Base-by-base conservation (phyloP, 2,888 invertebrate genomes). In the Oeneis ivallda region DNA sequence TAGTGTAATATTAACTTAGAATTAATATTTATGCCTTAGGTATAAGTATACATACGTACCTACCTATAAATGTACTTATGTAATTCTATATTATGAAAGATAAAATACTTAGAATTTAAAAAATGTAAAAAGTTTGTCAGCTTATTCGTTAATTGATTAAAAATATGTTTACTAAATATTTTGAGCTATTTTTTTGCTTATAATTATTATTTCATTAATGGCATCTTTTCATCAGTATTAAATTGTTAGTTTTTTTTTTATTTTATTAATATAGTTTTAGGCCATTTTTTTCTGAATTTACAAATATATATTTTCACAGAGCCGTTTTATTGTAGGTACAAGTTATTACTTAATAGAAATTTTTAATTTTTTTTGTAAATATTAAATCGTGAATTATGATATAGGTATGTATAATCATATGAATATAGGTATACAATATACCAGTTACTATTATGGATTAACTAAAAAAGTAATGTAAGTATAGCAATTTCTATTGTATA, bases 161-260 rank as follows among this genome's bases (percentile, higher is more conserved):
- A 7, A 34, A 32, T 32, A 41, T 47, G 2, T 5, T 47, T 45
- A 45, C 17, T 34, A 37, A 37, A 26, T 26, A 2, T 26, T 26
- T 26, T 26, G 26, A 5, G 26, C 26, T 26, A 26, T 26, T 26
- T 26, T 26, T 2, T 26, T 26, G 2, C 26, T 5, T 37, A 37
- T 37, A 37, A 37, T 37, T 37, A 37, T 37, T 37, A 43, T 11
- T 49, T 26, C 62, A 37, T 19, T 11, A 50, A 62, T 59, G 72
- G 68, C 76, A 74, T 77, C 75, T 75, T 75, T 53, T 59, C 67
- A 17, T 67, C 76, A 77, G 77, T 77, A 77, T 77, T 77, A 77
- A 66, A 52, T 32, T 26, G 52, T 52, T 34, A n/a, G 5, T 8
- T 26, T 52, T 47, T 17, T 9, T 47, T 0, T 17, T 9, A 5